phyloP scores from a whole-genome alignment of 2,888 invertebrate species.

The Celastrina argiolus region DNA sequence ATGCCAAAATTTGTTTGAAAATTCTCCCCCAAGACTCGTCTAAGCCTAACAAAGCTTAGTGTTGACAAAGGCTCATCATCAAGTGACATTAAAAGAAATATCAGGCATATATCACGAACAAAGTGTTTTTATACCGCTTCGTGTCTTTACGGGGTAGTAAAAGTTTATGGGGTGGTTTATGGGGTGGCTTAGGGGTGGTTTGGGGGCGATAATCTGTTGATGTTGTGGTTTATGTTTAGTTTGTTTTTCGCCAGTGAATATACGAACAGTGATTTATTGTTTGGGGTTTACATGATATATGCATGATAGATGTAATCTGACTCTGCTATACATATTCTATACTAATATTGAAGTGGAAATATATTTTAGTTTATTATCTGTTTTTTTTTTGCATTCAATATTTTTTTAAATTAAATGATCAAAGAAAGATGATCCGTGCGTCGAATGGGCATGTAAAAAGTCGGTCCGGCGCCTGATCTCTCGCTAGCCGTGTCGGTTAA shows the following conservation, averaged over 20 bases:
- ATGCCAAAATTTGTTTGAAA: neutral
- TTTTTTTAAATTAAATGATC: no score
- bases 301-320: neutral
- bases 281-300: neutral
- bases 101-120: conserved; percentile 13
- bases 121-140: conserved; percentile 7
- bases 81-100: conserved; percentile 15
- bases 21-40: neutral
- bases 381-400: no score
- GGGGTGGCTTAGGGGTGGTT: neutral
- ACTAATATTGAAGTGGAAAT: no score
- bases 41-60: neutral
- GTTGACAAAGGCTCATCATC: neutral
- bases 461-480: no score
- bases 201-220: conserved; percentile 16
- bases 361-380: no score
- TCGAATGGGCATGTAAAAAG: no score
- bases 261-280: neutral
- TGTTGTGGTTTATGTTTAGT: conserved; percentile 11
- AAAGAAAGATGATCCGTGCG: no score
- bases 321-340: no score
- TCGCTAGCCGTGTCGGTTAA: no score
- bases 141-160: conserved; percentile 7
- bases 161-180: conserved; percentile 16
- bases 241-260: conserved; percentile 8